Base-by-base conservation (phyloP, 2,113 vertebrate species). In the Tragulus kanchil region DNA sequence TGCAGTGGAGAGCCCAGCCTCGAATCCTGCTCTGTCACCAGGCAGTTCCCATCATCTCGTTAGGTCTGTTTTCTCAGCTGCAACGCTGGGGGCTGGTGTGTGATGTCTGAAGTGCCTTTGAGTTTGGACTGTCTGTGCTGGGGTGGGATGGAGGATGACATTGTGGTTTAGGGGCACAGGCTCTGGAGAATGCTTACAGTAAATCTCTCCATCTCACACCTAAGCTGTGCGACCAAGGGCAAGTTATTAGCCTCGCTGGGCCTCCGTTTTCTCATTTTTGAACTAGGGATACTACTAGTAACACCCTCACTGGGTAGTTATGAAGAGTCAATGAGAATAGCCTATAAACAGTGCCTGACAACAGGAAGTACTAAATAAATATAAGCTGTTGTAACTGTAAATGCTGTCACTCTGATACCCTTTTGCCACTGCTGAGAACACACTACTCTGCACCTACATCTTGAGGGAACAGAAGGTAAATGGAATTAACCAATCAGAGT, bases 11-110 rank as follows among this genome's bases (percentile, higher is more conserved):
- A 86, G 48, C 54, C 14, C 17, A 3, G 25, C 87, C 17, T 58
- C 8, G 1, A 42, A 11, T 23, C 52, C 85, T 36, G 64, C 84
- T 85, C 62, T 12, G 3, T 50, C 54, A 28, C 54, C 14, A 6
- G 50, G 6, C 58, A 54, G 8, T 54, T 97, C 87, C 36, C 58
- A 50, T n/a, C 36, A 7, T 52, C 23, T 45, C 82, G 8, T 84
- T 26, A 36, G 23, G 48, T 90, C 93, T 97, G 42, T 97, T 96
- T 94, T 69, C 85, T 93, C 90, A 96, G 94, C 96, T 94, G 93
- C 62, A 89, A 73, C 61, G 77, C 62, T 28, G 11, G 19, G 83
- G 19, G 62, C 23, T 58, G 65, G 23, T 75, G 61, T 62, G 69
- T 52, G 52, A 25, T 56, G 19, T 50, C 61, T 23, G 2, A 71